phyloP scores from a whole-genome alignment of 2,888 invertebrate genomes.

The Diplolepis rosae region DNA sequence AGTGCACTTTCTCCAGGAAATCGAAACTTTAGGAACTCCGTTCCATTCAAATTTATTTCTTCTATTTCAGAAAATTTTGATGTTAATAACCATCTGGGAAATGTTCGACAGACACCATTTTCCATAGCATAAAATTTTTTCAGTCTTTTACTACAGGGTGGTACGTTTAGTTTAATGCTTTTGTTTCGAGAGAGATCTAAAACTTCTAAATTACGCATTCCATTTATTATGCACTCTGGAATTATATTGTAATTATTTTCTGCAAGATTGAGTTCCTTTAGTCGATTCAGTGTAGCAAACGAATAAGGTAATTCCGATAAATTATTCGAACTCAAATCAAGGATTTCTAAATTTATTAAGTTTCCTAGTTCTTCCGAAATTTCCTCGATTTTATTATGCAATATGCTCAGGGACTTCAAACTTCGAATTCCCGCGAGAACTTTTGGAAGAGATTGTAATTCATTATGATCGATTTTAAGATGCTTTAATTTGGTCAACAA shows the following conservation, averaged over 20 bases:
- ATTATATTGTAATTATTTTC: slow-evolving; percentile 54
- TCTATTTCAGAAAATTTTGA: slow-evolving; percentile 52
- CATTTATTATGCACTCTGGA: slow-evolving; percentile 55
- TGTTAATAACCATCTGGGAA: slow-evolving; percentile 63
- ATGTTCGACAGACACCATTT: slow-evolving; percentile 44
- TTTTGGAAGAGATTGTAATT: slow-evolving; percentile 54
- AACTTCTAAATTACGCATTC: slow-evolving; percentile 53
- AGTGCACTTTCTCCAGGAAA: slow-evolving; percentile 34
- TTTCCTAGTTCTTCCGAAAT: slow-evolving; percentile 49
- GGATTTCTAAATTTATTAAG: slow-evolving; percentile 52
- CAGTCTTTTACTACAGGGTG: slow-evolving; percentile 55
- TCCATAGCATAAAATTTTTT: slow-evolving; percentile 51
- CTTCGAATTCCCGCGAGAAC: slow-evolving; percentile 51
- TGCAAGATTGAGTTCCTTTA: slow-evolving; percentile 52
- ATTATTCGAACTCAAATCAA: slow-evolving; percentile 51
- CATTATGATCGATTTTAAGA: slow-evolving; percentile 48
- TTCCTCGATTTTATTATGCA: slow-evolving; percentile 73
- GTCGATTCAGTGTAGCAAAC: slow-evolving; percentile 38
- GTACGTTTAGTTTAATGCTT: slow-evolving; percentile 42
- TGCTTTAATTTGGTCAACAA: slow-evolving; percentile 36
- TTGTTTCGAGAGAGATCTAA: slow-evolving; percentile 59
- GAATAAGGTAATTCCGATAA: slow-evolving; percentile 34
- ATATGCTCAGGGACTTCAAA: slow-evolving; percentile 72
- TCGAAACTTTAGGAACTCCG: slow-evolving; percentile 48
- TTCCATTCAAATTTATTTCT: slow-evolving; percentile 56